These are phyloP conservation scores for Felis chaus DNA, from an alignment of 2,113 vertebrate genomes.

Conservation along the genomic window DNA sequence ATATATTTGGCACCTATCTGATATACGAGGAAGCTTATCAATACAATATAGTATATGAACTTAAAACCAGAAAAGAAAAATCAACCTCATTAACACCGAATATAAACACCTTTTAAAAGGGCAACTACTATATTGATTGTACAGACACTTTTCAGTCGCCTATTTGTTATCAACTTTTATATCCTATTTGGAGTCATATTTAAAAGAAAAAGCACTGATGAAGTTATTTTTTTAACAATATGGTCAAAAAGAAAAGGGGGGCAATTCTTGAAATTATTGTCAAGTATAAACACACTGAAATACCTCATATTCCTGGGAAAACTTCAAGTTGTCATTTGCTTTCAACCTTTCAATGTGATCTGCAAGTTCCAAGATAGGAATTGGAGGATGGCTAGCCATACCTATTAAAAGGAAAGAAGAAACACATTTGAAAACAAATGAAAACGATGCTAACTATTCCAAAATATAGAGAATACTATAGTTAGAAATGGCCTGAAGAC, in stretches of 20 bases:
- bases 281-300: constrained; percentile 15
- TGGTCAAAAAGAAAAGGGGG: neutral
- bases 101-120: neutral
- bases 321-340: constrained; percentile 99
- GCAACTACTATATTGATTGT: neutral
- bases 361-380: constrained; percentile 96
- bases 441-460: neutral
- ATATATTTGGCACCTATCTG: neutral
- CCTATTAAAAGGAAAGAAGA: constrained; percentile 87
- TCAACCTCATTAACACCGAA: neutral
- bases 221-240: neutral
- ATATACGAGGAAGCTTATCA: neutral
- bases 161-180: neutral
- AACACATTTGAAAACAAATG: constrained; percentile 72
- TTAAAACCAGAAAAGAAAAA: neutral
- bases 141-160: neutral
- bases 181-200: neutral
- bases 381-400: constrained; percentile 98
- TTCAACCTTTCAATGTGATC: constrained; percentile 98
- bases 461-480: constrained; percentile 80
- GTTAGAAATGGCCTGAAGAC: constrained; percentile 87
- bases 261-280: neutral
- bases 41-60: neutral
- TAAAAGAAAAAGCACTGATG: neutral
- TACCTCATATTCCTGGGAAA: constrained; percentile 99